Evolutionary conservation across 2,113 vertebrate species (phyloP).

Genomic region (Notiomystis cincta): DNA sequence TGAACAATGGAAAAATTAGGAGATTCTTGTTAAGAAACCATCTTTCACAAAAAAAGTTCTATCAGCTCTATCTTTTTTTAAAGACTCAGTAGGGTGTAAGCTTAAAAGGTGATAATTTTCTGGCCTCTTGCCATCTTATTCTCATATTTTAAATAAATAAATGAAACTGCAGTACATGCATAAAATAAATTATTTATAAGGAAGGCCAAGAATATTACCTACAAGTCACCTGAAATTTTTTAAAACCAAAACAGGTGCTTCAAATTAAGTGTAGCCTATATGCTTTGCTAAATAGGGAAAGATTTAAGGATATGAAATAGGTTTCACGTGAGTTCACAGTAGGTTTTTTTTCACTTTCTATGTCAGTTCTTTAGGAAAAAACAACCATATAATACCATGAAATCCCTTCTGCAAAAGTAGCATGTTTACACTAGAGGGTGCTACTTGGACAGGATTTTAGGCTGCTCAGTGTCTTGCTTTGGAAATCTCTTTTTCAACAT

Average conservation of each 20-base stretch:
- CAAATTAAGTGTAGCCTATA: not conserved
- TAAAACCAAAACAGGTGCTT: not conserved
- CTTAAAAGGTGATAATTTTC: not conserved
- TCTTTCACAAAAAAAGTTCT: not conserved
- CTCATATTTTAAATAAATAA: not conserved
- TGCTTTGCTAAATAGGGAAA: not conserved
- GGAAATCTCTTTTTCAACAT: not conserved
- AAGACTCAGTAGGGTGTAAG: not conserved
- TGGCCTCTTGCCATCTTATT: not conserved
- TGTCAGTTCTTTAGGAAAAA: not conserved
- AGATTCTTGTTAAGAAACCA: not conserved
- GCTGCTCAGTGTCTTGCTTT: not conserved
- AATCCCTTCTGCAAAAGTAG: not conserved
- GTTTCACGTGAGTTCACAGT: not conserved
- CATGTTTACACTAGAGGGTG: constrained; percentile 24
- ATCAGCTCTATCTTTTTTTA: not conserved
- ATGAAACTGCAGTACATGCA: not conserved
- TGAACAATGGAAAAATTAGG: not conserved
- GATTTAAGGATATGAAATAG: not conserved
- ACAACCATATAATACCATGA: fast-evolving
- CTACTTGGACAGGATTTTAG: not conserved
- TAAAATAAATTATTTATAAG: not conserved
- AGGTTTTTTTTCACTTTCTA: not conserved
- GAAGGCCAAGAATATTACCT: not conserved
- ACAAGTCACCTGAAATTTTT: not conserved